Conservation (phyloP, 2,113 vertebrate species). For the Mobula birostris region DNA sequence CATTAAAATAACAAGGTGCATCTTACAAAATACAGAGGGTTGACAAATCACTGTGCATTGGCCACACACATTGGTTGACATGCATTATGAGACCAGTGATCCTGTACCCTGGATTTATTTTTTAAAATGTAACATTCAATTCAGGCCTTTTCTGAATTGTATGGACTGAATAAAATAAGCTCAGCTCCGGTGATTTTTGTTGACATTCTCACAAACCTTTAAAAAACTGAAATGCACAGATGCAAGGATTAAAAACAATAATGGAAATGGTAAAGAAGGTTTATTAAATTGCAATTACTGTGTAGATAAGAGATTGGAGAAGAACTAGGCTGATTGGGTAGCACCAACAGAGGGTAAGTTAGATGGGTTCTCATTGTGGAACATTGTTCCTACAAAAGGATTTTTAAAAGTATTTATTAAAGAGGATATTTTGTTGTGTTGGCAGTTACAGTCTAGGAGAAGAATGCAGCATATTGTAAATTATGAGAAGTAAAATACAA, state of each 20-base stretch:
- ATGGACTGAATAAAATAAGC: neutral
- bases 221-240: neutral
- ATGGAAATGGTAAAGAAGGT: neutral
- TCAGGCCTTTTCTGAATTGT: neutral
- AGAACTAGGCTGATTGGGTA: no score
- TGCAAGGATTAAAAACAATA: neutral
- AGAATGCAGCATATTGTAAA: neutral
- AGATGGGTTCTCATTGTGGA: no score
- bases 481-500: neutral
- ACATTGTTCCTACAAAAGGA: no score
- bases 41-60: neutral
- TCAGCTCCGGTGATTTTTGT: neutral
- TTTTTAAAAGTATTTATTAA: no score
- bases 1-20: constrained; percentile 21
- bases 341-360: no score
- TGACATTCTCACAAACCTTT: neutral
- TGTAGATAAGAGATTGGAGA: neutral
- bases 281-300: neutral
- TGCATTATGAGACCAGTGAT: neutral
- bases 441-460: neutral
- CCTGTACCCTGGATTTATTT: neutral
- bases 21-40: neutral
- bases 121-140: neutral
- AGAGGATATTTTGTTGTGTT: neutral
- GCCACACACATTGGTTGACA: no score